Conservation (phyloP, 2,888 invertebrate genomes). For the Leptogaster cylindrica region DNA sequence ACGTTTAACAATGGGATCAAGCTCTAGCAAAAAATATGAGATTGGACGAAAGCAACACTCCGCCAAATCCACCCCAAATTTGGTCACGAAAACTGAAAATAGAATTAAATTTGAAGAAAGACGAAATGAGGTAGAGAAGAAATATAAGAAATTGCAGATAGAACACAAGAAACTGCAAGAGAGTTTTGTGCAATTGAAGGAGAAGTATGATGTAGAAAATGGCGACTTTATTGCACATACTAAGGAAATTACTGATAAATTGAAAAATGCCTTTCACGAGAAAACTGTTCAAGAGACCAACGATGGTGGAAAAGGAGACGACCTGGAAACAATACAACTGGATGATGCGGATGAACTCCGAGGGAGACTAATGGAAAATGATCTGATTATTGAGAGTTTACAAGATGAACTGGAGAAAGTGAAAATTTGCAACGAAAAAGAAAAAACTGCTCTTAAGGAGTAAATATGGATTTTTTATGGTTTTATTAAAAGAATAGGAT, state of each 20-base stretch:
- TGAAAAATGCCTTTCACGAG: slow-evolving; percentile 31
- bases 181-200: slow-evolving; percentile 36
- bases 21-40: no score
- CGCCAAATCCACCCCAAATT: no score
- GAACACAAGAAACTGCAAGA: slow-evolving; percentile 22
- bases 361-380: no score
- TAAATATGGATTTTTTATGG: no score
- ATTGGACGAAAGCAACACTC: no score
- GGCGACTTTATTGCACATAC: slow-evolving; percentile 26
- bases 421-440: no score
- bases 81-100: neutral
- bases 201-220: slow-evolving; percentile 17
- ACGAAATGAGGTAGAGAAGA: neutral
- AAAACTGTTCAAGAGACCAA: neutral
- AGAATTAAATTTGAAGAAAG: neutral
- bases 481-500: neutral
- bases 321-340: slow-evolving; percentile 3
- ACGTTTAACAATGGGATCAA: no score
- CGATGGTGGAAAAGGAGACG: neutral
- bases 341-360: no score
- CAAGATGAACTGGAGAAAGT: no score
- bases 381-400: no score
- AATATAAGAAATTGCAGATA: slow-evolving; percentile 20
- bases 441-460: no score
- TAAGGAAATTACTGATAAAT: slow-evolving; percentile 11